phyloP scores from a whole-genome alignment of 2,888 invertebrate genomes.

The Malthinus flaveolus region DNA sequence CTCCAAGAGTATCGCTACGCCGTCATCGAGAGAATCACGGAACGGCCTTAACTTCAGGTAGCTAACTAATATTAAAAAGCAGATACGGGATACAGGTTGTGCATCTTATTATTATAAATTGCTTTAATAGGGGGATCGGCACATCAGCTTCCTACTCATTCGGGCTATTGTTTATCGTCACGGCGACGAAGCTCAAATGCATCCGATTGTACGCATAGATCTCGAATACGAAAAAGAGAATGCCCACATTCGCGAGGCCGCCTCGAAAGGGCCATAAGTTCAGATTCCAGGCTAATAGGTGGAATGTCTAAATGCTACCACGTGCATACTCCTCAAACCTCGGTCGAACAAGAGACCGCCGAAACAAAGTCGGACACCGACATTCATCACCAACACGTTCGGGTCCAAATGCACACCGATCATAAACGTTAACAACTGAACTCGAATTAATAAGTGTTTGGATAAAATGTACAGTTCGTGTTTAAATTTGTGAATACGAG shows the following conservation, averaged over 20 bases:
- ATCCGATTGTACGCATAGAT: slow-evolving; percentile 50
- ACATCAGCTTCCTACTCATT: slow-evolving; percentile 43
- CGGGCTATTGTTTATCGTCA: slow-evolving; percentile 37
- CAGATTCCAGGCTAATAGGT: slow-evolving; percentile 49
- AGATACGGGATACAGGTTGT: not conserved
- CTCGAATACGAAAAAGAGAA: slow-evolving; percentile 45
- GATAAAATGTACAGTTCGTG: too few relatives aligned
- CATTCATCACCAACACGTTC: slow-evolving; percentile 37
- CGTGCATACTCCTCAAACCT: slow-evolving; percentile 39
- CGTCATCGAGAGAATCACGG: slow-evolving; percentile 40
- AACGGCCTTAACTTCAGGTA: slow-evolving; percentile 25
- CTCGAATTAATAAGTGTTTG: too few relatives aligned
- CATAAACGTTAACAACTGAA: slow-evolving; percentile 23
- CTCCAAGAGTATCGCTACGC: slow-evolving; percentile 50
- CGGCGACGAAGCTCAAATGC: slow-evolving; percentile 53
- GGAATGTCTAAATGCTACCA: slow-evolving; percentile 40
- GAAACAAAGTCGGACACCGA: slow-evolving; percentile 48
- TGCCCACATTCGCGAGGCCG: slow-evolving; percentile 43
- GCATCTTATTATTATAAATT: not conserved
- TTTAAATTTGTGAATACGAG: too few relatives aligned
- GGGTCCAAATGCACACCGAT: slow-evolving; percentile 18
- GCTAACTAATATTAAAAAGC: slow-evolving; percentile 32
- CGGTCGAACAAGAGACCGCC: slow-evolving; percentile 44
- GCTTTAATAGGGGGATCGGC: slow-evolving; percentile 43
- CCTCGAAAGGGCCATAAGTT: slow-evolving; percentile 50